Percentiles rank a stretch among this genome's conserved stretches.
Evolutionary conservation across 2,797 vertebrate genomes (phyloP).

Genomic region (Cyprinella venusta): DNA sequence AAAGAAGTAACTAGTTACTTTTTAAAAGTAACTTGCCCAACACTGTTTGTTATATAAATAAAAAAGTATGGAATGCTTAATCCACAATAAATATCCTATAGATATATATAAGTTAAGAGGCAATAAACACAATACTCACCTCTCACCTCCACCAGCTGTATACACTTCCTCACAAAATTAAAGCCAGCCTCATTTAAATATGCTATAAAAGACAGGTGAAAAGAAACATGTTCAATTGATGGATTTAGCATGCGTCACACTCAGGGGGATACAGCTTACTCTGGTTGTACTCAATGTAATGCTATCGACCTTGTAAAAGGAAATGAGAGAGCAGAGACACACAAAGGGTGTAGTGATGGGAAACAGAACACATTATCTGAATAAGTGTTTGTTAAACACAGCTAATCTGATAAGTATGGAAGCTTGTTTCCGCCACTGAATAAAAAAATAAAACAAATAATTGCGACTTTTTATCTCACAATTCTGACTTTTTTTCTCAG

Average conservation of each 20-base stretch:
- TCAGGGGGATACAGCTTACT: slow-evolving; percentile 11
- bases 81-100: neutral
- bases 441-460: no score
- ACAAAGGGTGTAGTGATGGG: slow-evolving; percentile 19
- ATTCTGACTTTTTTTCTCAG: no score
- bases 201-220: slow-evolving; percentile 73
- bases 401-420: slow-evolving; percentile 2
- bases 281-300: slow-evolving; percentile 4
- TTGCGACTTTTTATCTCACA: no score
- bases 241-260: neutral
- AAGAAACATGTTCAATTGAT: slow-evolving; percentile 28
- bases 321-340: slow-evolving; percentile 19
- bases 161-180: slow-evolving; percentile 93
- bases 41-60: no score
- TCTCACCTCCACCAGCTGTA: slow-evolving; percentile 89
- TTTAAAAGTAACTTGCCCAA: no score
- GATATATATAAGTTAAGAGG: neutral
- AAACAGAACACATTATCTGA: slow-evolving; percentile 28
- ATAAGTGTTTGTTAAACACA: slow-evolving; percentile 21
- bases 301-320: slow-evolving; percentile 25
- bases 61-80: neutral
- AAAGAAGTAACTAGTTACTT: no score
- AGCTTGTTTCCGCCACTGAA: no score
- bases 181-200: slow-evolving; percentile 94
- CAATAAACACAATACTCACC: slow-evolving; percentile 61